Conservation (phyloP, 2,113 vertebrate genomes). For the Gnathonemus longibarbis region DNA sequence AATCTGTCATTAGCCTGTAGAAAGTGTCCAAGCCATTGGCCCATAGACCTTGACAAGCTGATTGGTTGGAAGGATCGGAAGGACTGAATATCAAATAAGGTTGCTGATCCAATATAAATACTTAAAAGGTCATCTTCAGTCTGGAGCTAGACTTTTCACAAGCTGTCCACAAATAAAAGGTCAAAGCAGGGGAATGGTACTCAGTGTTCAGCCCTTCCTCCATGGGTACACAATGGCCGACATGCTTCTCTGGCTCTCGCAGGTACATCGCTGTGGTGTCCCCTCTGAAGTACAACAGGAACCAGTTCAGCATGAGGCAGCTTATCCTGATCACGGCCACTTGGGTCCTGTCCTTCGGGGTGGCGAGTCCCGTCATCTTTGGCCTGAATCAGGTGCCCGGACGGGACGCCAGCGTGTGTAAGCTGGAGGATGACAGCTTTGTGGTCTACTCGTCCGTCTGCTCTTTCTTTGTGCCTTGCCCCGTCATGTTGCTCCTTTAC, state of each 20-base stretch:
- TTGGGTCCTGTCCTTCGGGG: slow-evolving; percentile 59
- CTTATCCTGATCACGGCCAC: slow-evolving; percentile 57
- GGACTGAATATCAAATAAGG: background rate
- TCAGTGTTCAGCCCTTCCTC: background rate
- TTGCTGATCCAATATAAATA: background rate
- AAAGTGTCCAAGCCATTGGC: background rate
- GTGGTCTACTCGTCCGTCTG: slow-evolving; percentile 64
- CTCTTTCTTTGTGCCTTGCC: slow-evolving; percentile 66
- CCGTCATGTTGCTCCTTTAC: slow-evolving; percentile 62
- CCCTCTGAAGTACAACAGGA: slow-evolving; percentile 64
- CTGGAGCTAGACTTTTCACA: background rate
- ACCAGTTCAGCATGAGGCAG: slow-evolving; percentile 63
- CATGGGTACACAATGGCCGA: too few species aligned
- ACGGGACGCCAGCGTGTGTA: slow-evolving; percentile 50
- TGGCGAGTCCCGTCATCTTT: slow-evolving; percentile 62
- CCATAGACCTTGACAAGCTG: background rate
- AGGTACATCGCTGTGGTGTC: slow-evolving; percentile 64
- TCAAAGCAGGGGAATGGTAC: background rate
- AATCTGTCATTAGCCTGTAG: background rate
- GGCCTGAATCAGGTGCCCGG: slow-evolving; percentile 57
- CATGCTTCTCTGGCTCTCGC: background rate
- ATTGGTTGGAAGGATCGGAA: background rate
- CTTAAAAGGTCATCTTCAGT: background rate
- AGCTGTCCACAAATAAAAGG: background rate
- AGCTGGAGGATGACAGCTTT: slow-evolving; percentile 59